Evolutionary conservation across 2,797 vertebrate genomes (phyloP), one percentile per base, ranked within the genome.

Genomic region (Phaenicophaeus curvirostris): DNA sequence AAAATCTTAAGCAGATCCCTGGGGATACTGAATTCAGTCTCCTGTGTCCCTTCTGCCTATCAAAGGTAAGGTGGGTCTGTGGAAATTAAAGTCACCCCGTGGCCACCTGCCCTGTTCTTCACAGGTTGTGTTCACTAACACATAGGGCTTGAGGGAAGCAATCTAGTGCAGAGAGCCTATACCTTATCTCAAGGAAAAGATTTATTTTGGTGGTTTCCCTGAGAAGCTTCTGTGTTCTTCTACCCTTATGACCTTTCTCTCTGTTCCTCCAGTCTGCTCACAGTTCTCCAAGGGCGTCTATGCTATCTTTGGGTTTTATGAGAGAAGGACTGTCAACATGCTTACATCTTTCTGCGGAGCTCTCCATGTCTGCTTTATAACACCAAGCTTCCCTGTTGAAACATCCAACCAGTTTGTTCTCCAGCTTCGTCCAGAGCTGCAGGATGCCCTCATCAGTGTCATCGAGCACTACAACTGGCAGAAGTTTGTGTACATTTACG

Each of bases 211-310:
- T 50, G 39, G n/a, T 41, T 88, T 39, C 51, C 46, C 50, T 95
- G 37, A 67, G 42, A 74, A 87, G 68, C 7, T 11, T 51, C 11
- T 18, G 27, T 33, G 46, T 25, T 14, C 8, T 74, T 57, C 41
- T 91, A 30, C 42, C 65, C 73, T 96, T 39, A 57, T 0, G 0
- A 25, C 53, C 24, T 67, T 35, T 68, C 54, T 65, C 41, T 95
- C 35, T 81, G 23, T 41, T 62, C 65, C 57, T 23, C 28, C 97
- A 99, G 99, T 99, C 98, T 99, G 99, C 96, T 99, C 99, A 2
- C 99, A 99, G 98, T 99, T 99, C 97, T 99, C 99, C 93, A 99
- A 99, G 97, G 99, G 99, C 15, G 99, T 99, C 94, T 99, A 99
- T 0, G 99, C 99, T 98, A 99, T 99, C 98, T 99, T 99, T n/a